Percentiles rank a stretch among this genome's conserved stretches.
Conservation (phyloP, 2,888 invertebrate species). For the Folsomia candida region DNA sequence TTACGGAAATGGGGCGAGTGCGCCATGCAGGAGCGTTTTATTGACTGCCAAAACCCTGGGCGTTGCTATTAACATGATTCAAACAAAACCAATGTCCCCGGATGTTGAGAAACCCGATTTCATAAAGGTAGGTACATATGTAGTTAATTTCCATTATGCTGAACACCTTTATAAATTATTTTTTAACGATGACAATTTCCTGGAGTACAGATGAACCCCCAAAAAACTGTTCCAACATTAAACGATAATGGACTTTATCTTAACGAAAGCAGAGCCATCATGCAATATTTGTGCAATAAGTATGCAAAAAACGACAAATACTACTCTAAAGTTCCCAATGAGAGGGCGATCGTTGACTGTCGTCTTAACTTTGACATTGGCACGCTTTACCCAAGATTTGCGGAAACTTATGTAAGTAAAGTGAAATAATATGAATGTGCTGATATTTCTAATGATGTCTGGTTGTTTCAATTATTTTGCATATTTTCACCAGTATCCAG, state of each 20-base stretch:
- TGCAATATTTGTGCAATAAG: slow-evolving; percentile 70
- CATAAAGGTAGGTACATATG: too few species aligned
- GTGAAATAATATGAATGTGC: too few species aligned
- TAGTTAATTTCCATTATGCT: too few species aligned
- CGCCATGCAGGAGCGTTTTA: background rate
- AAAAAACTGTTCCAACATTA: slow-evolving; percentile 79
- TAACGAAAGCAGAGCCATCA: slow-evolving; percentile 82
- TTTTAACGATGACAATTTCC: background rate
- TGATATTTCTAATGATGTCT: background rate
- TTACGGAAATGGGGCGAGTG: background rate
- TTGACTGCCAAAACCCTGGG: slow-evolving; percentile 63
- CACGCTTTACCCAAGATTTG: slow-evolving; percentile 68
- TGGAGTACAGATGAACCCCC: slow-evolving; percentile 75
- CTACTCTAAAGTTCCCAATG: slow-evolving; percentile 74
- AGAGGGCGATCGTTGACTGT: slow-evolving; percentile 74
- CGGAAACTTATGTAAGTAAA: slow-evolving; percentile 72
- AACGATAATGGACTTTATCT: slow-evolving; percentile 77
- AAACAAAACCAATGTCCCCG: slow-evolving; percentile 61
- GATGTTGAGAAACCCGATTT: slow-evolving; percentile 68
- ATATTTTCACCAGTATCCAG: slow-evolving; percentile 31
- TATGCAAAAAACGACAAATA: slow-evolving; percentile 74
- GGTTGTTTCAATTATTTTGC: background rate
- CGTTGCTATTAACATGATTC: slow-evolving; percentile 65
- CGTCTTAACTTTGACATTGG: slow-evolving; percentile 77
- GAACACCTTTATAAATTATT: background rate